Conservation (phyloP, 1,140 invertebrate genomes). For the Drosophila busckii region DNA sequence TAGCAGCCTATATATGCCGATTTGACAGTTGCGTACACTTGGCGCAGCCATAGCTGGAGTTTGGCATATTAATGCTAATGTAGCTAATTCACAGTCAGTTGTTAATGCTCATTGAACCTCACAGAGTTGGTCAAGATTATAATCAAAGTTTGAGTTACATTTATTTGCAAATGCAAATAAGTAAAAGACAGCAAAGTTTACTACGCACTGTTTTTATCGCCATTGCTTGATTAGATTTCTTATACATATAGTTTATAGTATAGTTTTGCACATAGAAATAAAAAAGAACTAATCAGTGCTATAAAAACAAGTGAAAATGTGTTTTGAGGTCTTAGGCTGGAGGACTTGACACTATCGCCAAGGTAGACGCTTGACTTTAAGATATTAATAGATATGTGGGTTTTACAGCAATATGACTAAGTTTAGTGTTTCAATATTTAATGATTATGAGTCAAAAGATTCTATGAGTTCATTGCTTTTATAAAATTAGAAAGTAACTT, state of each 20-base stretch:
- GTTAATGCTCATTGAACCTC: no score
- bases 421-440: no score
- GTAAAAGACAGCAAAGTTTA: constrained; percentile 3
- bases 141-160: constrained; percentile 31
- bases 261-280: no score
- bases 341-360: constrained; percentile 24
- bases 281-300: no score
- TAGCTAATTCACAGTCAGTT: no score
- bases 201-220: constrained; percentile 20
- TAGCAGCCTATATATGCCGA: constrained; percentile 5
- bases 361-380: constrained; percentile 19
- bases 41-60: constrained; percentile 32
- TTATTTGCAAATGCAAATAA: constrained; percentile 31
- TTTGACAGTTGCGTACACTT: constrained; percentile 15
- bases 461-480: no score
- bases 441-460: no score
- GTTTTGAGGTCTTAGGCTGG: constrained; percentile 20
- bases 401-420: no score
- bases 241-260: no score
- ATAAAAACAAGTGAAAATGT: constrained; percentile 15
- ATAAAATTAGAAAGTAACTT: no score
- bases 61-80: constrained; percentile 45
- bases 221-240: constrained; percentile 28
- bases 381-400: constrained; percentile 31
- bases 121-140: no score